Conservation (phyloP, 2,888 invertebrate genomes). For the Criorhina ranunculi region DNA sequence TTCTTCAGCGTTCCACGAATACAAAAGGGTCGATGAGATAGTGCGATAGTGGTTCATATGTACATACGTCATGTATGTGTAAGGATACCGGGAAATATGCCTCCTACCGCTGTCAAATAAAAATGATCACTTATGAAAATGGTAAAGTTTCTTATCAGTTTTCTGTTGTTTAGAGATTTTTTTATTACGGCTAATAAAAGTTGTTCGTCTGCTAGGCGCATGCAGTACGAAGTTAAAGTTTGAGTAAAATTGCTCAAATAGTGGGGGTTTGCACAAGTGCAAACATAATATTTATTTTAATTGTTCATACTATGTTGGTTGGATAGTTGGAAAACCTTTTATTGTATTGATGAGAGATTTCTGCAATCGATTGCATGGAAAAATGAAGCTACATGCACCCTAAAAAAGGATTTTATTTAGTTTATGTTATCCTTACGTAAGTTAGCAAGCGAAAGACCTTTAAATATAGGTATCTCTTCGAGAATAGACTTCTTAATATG, state of each 20-base stretch:
- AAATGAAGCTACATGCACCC: no score
- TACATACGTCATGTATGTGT: conserved; percentile 31
- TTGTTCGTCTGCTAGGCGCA: conserved; percentile 33
- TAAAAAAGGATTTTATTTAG: no score
- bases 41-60: conserved; percentile 58
- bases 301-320: no score
- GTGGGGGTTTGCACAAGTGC: neutral
- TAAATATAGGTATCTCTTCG: no score
- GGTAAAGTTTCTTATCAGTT: conserved; percentile 73
- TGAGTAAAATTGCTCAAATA: neutral
- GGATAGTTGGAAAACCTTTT: no score
- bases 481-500: no score
- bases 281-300: no score
- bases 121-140: conserved; percentile 74
- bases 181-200: conserved; percentile 68
- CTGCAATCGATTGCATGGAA: no score
- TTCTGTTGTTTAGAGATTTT: conserved; percentile 56
- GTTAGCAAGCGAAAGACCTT: no score
- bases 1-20: conserved; percentile 46
- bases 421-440: no score
- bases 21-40: conserved; percentile 69
- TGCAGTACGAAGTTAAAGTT: neutral
- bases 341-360: no score
- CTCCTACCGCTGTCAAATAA: conserved; percentile 34
- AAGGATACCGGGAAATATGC: conserved; percentile 24